Conservation (phyloP, 2,888 invertebrate species). For the Agriotes lineatus region DNA sequence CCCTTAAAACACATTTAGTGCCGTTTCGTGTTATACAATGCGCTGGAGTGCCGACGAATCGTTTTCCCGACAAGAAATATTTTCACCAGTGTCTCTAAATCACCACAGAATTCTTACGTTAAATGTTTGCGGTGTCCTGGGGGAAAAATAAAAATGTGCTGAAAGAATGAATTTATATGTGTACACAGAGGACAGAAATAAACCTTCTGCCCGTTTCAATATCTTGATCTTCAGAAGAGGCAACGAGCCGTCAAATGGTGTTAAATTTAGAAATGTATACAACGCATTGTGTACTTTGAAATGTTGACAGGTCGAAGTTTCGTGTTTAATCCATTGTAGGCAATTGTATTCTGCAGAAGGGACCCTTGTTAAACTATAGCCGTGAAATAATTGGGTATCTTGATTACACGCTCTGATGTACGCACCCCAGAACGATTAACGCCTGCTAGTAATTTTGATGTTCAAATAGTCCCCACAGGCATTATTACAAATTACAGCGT, state of each 20-base stretch:
- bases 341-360: no score
- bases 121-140: background rate
- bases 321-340: no score
- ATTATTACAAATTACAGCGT: background rate
- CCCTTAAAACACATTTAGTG: background rate
- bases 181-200: no score
- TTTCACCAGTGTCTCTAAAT: slow-evolving; percentile 3
- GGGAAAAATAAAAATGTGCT: background rate
- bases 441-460: slow-evolving; percentile 7
- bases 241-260: no score
- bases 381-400: background rate
- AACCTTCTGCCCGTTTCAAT: no score
- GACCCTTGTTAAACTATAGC: background rate
- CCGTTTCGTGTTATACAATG: background rate
- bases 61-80: slow-evolving; percentile 5
- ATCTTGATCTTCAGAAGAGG: no score
- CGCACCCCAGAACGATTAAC: background rate
- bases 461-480: background rate
- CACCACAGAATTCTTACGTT: background rate
- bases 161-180: slow-evolving; percentile 1
- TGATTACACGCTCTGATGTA: slow-evolving; percentile 3
- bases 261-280: no score
- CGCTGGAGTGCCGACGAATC: background rate
- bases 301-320: background rate
- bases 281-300: background rate